Evolutionary conservation across 2,113 vertebrate genomes (phyloP).

Genomic region (Eidolon helvum): DNA sequence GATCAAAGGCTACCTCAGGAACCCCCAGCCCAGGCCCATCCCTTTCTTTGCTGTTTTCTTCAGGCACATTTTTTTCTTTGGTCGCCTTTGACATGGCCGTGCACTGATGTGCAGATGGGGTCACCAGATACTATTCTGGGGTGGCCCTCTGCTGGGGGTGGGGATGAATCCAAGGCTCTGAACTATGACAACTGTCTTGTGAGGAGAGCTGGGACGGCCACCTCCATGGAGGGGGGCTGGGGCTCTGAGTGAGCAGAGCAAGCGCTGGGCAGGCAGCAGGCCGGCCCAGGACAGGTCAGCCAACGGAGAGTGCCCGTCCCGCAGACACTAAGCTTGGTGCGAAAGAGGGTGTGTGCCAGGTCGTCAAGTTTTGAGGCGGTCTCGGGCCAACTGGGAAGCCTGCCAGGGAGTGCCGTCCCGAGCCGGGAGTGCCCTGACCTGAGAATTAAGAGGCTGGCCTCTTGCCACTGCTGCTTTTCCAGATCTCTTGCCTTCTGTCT

Average conservation of each 20-base stretch:
- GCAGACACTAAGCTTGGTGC: not conserved
- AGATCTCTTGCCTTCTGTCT: not conserved
- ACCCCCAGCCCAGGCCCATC: fast-evolving
- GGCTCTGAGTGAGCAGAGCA: not conserved
- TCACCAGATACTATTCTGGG: not conserved
- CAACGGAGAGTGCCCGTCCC: not conserved
- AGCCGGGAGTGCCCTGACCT: not conserved
- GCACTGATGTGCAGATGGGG: not conserved
- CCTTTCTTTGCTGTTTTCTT: not conserved
- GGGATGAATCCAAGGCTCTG: not conserved
- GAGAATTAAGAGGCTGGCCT: not conserved
- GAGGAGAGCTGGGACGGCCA: not conserved
- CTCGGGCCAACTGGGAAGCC: not conserved
- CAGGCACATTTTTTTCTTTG: not conserved
- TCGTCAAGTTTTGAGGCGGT: not conserved
- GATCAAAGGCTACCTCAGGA: not conserved
- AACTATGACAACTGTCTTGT: not conserved
- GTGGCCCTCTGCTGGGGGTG: not conserved
- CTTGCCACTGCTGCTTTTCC: constrained; percentile 7
- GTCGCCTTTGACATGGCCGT: fast-evolving
- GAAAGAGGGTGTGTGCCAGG: not conserved
- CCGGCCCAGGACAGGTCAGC: not conserved
- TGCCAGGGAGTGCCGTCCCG: not conserved
- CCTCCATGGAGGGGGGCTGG: not conserved
- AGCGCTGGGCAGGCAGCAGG: not conserved